Percentiles rank a stretch among this genome's conserved stretches.
phyloP scores from a whole-genome alignment of 1,140 invertebrate genomes.

The Eufriesea mexicana region DNA sequence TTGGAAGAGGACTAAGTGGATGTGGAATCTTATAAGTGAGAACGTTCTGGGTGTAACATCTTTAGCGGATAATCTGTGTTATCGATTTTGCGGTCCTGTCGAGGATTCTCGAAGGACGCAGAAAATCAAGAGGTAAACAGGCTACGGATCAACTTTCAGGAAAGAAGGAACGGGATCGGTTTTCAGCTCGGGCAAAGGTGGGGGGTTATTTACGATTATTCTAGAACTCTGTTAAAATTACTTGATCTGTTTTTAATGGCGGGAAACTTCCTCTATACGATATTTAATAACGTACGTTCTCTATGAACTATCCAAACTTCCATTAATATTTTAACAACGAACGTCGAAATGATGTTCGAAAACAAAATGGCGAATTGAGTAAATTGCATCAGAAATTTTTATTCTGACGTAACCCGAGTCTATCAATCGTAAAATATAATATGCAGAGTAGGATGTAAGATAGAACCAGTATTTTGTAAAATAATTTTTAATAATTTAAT shows the following conservation, averaged over 20 bases:
- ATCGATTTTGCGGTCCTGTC: slow-evolving; percentile 22
- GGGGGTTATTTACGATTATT: not conserved
- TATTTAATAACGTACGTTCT: not conserved
- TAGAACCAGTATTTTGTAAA: too few species aligned
- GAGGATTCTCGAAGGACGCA: not conserved
- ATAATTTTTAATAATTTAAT: too few species aligned
- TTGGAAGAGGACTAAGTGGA: not conserved
- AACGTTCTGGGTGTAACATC: not conserved
- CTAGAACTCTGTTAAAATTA: not conserved
- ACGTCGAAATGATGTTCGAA: too few species aligned
- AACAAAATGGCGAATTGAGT: too few species aligned
- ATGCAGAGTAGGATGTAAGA: too few species aligned
- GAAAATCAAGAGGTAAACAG: slow-evolving; percentile 26
- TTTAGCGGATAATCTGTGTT: slow-evolving; percentile 19
- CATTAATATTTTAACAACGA: too few species aligned
- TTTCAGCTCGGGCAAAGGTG: not conserved
- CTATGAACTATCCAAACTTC: too few species aligned
- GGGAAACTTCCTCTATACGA: not conserved
- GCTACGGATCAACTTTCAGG: slow-evolving; percentile 1
- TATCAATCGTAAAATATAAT: too few species aligned
- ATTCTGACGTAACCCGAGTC: too few species aligned
- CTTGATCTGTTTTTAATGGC: not conserved
- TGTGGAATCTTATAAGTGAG: not conserved
- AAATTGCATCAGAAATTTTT: too few species aligned
- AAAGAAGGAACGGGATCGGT: not conserved